These are phyloP conservation scores for Cirrhinus mrigala DNA, from an alignment of 2,797 vertebrate species.

Conservation along the genomic window DNA sequence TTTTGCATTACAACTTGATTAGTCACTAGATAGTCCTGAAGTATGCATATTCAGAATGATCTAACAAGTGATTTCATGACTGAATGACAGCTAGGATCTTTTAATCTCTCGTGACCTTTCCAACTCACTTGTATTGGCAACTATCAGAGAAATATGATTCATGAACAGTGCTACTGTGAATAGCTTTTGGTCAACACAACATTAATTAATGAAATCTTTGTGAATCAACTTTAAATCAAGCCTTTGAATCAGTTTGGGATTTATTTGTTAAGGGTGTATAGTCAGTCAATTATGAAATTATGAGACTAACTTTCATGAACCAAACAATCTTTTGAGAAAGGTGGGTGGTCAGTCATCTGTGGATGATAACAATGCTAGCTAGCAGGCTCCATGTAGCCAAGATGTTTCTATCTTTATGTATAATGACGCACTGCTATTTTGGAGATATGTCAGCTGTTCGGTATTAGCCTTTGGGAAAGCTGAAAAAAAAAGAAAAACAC, in stretches of 20 bases:
- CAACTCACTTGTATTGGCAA: conserved; percentile 55
- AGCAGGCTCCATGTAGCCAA: conserved; percentile 59
- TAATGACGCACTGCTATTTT: conserved; percentile 82
- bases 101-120: conserved; percentile 70
- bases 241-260: neutral
- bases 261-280: neutral
- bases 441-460: conserved; percentile 85
- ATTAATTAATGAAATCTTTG: conserved; percentile 4
- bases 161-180: conserved; percentile 12
- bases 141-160: conserved; percentile 47
- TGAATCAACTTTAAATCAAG: neutral
- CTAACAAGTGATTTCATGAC: conserved; percentile 42
- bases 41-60: neutral
- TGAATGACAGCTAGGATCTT: conserved; percentile 54
- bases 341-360: neutral
- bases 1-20: neutral
- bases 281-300: neutral
- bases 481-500: conserved; percentile 66
- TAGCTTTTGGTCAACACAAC: conserved; percentile 10
- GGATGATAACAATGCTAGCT: conserved; percentile 64
- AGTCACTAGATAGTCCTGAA: neutral
- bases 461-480: conserved; percentile 73
- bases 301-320: neutral
- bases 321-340: conserved; percentile 9
- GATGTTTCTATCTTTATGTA: conserved; percentile 75